These are phyloP conservation scores for Lepetodrilus schrolli DNA, from an alignment of 2,888 invertebrate species.

Conservation along the genomic window DNA sequence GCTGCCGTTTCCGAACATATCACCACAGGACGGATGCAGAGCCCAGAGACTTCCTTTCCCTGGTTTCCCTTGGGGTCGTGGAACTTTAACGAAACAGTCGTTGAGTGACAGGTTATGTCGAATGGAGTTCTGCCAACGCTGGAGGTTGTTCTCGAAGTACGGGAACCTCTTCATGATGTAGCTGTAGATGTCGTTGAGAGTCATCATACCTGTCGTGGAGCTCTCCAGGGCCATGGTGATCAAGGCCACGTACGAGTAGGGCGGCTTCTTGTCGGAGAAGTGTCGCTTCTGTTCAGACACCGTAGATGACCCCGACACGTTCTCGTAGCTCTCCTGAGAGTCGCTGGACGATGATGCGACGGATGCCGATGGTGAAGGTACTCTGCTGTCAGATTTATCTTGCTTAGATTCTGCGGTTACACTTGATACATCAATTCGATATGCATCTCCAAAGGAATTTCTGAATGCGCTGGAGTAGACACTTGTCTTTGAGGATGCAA, in stretches of 20 bases:
- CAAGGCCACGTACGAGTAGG: constrained; percentile 98
- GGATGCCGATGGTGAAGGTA: background rate
- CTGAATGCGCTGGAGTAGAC: too few relatives aligned
- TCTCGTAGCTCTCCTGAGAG: constrained; percentile 35
- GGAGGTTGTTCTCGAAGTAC: constrained; percentile 88
- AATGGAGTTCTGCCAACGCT: constrained; percentile 80
- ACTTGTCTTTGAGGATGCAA: too few relatives aligned
- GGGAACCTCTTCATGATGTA: constrained; percentile 94
- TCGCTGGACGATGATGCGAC: constrained; percentile 34
- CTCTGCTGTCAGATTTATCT: background rate
- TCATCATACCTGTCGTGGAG: constrained; percentile 96
- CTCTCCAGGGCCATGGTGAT: constrained; percentile 99
- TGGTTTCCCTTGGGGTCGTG: constrained; percentile 71
- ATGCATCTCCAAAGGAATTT: too few relatives aligned
- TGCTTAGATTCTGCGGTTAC: too few relatives aligned
- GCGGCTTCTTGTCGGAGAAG: constrained; percentile 92
- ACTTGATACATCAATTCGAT: too few relatives aligned
- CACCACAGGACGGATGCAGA: constrained; percentile 72
- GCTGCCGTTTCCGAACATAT: constrained; percentile 75
- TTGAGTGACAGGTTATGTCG: constrained; percentile 95
- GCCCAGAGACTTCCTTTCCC: constrained; percentile 76
- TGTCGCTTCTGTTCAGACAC: constrained; percentile 69
- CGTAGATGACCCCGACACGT: constrained; percentile 61
- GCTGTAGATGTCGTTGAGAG: constrained; percentile 87
- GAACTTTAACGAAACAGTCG: constrained; percentile 95